These are phyloP conservation scores for Tragelaphus strepsiceros DNA, from an alignment of 2,113 vertebrate genomes.

Conservation along the genomic window DNA sequence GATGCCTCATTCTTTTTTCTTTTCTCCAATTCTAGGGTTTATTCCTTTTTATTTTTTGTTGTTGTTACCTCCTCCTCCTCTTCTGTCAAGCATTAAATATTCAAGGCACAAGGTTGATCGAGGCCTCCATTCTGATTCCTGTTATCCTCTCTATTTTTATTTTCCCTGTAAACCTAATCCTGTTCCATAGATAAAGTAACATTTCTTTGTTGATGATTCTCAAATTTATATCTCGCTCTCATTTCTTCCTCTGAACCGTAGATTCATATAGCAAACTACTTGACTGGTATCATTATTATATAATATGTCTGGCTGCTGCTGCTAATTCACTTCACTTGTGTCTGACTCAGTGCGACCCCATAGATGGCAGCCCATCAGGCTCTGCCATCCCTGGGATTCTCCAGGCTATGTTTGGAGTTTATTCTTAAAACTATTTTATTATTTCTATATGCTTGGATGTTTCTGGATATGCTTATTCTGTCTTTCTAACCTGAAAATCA, in stretches of 20 bases:
- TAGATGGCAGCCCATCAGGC: accelerated
- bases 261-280: neutral
- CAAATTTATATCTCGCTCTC: neutral
- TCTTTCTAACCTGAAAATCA: neutral
- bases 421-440: neutral
- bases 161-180: neutral
- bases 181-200: neutral
- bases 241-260: neutral
- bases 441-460: neutral
- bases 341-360: too few species aligned
- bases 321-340: too few species aligned
- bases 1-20: neutral
- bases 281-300: neutral
- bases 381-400: accelerated
- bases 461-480: neutral
- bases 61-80: neutral
- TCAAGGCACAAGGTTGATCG: neutral
- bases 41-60: neutral
- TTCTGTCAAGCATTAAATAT: neutral
- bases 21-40: neutral
- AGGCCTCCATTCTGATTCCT: neutral
- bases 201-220: neutral
- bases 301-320: neutral
- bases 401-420: neutral
- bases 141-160: neutral